Percentiles rank a stretch among this genome's conserved stretches.
These are phyloP conservation scores for Bradypodion ventrale DNA, from an alignment of 2,797 vertebrate species.

Conservation along the genomic window DNA sequence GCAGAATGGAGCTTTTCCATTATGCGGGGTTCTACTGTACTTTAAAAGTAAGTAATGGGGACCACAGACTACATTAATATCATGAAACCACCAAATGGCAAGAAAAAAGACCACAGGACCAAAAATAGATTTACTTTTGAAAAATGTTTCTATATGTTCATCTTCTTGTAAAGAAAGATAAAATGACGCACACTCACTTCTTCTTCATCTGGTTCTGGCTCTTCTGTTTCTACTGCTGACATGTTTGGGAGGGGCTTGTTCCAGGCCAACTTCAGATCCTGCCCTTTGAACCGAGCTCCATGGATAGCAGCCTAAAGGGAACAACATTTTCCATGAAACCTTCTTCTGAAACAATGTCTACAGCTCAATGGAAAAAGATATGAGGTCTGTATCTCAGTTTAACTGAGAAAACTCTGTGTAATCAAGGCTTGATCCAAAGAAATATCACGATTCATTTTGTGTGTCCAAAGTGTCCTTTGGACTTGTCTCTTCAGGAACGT, in stretches of 20 bases:
- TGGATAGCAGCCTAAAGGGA: conserved; percentile 88
- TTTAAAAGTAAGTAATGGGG: neutral
- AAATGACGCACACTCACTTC: conserved; percentile 81
- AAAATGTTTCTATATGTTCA: neutral
- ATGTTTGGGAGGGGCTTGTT: conserved; percentile 85
- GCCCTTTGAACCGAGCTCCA: conserved; percentile 89
- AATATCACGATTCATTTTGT: neutral
- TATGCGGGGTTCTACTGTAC: no score
- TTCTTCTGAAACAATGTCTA: conserved; percentile 10
- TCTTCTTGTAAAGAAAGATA: neutral
- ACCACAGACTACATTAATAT: neutral
- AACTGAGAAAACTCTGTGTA: neutral
- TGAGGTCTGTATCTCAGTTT: accelerated
- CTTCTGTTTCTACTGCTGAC: conserved; percentile 82
- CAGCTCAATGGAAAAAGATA: neutral
- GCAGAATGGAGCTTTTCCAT: no score
- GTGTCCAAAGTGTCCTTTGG: neutral
- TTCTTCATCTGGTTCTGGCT: conserved; percentile 91
- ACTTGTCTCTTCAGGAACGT: neutral
- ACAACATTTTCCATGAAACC: conserved; percentile 43
- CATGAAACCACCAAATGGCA: no score
- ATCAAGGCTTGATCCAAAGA: neutral
- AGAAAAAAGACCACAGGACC: neutral
- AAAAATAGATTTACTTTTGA: neutral
- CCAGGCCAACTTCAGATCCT: conserved; percentile 90